Conservation (phyloP, 2,888 invertebrate genomes). For the Melanotus villosus region DNA sequence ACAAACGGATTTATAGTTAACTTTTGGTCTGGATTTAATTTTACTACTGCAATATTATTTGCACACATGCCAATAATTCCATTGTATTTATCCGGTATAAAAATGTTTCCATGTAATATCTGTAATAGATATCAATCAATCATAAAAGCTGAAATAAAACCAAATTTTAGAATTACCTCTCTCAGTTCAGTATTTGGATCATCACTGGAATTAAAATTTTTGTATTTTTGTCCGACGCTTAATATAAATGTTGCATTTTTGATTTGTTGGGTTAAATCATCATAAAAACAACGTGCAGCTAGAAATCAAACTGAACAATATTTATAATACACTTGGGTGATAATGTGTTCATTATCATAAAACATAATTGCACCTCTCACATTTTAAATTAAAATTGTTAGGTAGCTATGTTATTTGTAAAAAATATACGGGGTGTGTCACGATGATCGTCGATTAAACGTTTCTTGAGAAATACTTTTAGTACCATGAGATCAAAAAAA, state of each 20-base stretch:
- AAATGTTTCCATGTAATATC: background rate
- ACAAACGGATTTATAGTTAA: background rate
- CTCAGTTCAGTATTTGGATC: conserved; percentile 4
- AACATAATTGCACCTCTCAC: too few relatives aligned
- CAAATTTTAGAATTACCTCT: too few relatives aligned
- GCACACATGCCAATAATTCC: conserved; percentile 4
- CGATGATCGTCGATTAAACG: too few relatives aligned
- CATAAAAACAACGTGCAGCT: conserved; percentile 14
- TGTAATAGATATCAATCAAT: conserved; percentile 3
- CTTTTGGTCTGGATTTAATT: background rate
- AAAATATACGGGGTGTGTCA: too few relatives aligned
- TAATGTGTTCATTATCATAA: too few relatives aligned
- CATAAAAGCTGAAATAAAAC: background rate
- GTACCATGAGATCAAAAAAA: too few relatives aligned
- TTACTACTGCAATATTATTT: conserved; percentile 23
- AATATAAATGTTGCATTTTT: background rate
- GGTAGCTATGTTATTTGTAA: too few relatives aligned
- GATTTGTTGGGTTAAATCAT: background rate
- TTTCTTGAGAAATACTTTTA: too few relatives aligned
- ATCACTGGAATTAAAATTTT: background rate
- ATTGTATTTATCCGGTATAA: conserved; percentile 6
- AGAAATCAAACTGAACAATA: background rate
- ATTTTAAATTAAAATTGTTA: too few relatives aligned
- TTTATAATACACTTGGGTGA: too few relatives aligned
- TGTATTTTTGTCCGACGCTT: background rate